phyloP scores from a whole-genome alignment of 2,797 vertebrate genomes.

The Scomberomorus guttatus region DNA sequence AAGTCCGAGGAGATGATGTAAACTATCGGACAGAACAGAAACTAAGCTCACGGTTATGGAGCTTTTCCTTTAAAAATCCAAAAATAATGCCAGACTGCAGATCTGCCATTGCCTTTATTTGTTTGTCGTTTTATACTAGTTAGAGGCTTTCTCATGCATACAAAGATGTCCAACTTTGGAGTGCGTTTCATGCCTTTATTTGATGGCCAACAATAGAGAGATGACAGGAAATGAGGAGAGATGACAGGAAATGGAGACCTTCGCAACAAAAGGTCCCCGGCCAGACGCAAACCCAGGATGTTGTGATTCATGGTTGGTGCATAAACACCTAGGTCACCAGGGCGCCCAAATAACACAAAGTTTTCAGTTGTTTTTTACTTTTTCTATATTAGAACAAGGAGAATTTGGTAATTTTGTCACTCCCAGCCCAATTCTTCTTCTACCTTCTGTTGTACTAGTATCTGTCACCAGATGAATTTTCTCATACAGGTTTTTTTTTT shows the following conservation, averaged over 20 bases:
- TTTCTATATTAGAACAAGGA: neutral
- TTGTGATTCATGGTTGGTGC: neutral
- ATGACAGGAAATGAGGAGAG: neutral
- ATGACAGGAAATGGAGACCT: neutral
- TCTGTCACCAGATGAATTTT: no score
- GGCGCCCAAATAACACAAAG: no score
- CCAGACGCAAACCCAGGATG: neutral
- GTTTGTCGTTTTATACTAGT: neutral
- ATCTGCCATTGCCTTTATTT: neutral
- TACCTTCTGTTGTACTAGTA: no score
- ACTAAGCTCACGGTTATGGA: neutral
- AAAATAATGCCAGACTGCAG: no score
- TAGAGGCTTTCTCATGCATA: neutral
- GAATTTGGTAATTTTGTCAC: neutral
- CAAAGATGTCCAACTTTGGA: no score
- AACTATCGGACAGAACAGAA: neutral
- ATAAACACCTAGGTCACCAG: neutral
- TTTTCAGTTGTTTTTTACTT: neutral
- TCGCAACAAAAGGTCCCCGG: neutral
- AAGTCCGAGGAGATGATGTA: slow-evolving; percentile 6
- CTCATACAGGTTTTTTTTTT: no score
- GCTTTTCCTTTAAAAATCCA: neutral
- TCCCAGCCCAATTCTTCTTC: neutral
- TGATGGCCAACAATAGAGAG: neutral
- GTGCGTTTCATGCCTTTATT: neutral